phyloP scores from a whole-genome alignment of 2,113 vertebrate genomes.

The Pantherophis guttatus region DNA sequence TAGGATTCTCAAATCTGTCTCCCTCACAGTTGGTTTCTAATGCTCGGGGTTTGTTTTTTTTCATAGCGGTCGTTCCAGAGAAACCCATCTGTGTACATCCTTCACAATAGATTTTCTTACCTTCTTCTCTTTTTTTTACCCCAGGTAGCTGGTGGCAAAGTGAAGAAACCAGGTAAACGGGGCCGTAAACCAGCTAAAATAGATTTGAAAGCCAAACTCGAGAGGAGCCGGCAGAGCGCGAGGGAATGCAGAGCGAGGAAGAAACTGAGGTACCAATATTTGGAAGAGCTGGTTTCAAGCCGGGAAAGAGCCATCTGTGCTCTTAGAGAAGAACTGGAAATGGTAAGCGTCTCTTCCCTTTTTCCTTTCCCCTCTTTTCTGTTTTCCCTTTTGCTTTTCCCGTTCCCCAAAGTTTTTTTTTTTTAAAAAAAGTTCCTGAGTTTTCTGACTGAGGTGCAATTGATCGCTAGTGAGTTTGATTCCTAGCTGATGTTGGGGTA shows the following conservation, averaged over 20 bases:
- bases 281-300: not conserved
- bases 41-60: not conserved
- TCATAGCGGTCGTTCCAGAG: too few relatives aligned
- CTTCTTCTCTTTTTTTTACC: not conserved
- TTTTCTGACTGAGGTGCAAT: not conserved
- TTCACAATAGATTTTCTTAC: conserved; percentile 1
- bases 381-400: not conserved
- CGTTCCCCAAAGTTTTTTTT: not conserved
- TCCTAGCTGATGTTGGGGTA: not conserved
- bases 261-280: not conserved
- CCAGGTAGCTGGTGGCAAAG: conserved; percentile 64
- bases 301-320: not conserved
- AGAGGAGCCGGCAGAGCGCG: not conserved
- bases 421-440: not conserved
- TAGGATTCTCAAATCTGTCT: not conserved
- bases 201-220: not conserved
- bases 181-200: not conserved
- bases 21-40: not conserved
- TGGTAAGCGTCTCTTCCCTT: conserved; percentile 64
- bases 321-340: not conserved
- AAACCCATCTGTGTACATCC: not conserved
- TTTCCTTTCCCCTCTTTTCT: not conserved
- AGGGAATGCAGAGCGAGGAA: not conserved
- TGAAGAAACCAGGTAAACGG: too few relatives aligned
- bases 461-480: not conserved